Evolutionary conservation across 2,113 vertebrate genomes (phyloP), one percentile per base, ranked within the genome.

Genomic region (Mionectes macconnelli): DNA sequence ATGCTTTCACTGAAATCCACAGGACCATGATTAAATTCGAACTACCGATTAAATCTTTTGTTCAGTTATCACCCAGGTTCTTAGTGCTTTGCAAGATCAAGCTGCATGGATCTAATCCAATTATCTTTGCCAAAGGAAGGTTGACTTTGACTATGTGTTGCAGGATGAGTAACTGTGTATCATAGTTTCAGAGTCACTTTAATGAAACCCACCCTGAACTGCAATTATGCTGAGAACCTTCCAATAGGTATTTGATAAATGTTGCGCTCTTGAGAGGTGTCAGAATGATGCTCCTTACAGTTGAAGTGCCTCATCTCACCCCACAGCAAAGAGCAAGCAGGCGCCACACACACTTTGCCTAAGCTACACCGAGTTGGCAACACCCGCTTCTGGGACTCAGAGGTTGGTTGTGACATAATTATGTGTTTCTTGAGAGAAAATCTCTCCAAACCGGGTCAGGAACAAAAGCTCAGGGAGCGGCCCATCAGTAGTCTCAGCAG

Each of bases 1-100:
- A 90, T 91, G 57, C 74, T 94, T 95, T 82, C 75, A 79, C 87
- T 90, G 87, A 94, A 95, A 94, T 96, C 78, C 69, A 79, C 69
- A 85, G 89, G 73, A 94, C 50, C 66, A 16, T 89, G 81, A 94
- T 95, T 94, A 94, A 91, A 97, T 89, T 91, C 95, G 87, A 97
- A 72, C 89, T 92, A 87, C 40, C 12, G 37, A 94, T 95, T 89
- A 93, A 94, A 93, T 91, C 81, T 91, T 82, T 93, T 93, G 74
- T 90, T 91, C 77, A 72, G 76, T 91, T 94, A 93, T 92, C 73
- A 87, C 66, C 66, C 50, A 75, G 63, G 77, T 80, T 96, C 87
- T 94, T 76, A 91, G 67, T 11, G 63, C 45, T 93, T 96, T 83
- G 62, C 59, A 80, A 83, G 89, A 96, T 85, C 91, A 83, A 93